Evolutionary conservation across 1,140 invertebrate genomes (phyloP), one percentile per base, ranked within the genome.

Genomic region (Diachasma alloeum): DNA sequence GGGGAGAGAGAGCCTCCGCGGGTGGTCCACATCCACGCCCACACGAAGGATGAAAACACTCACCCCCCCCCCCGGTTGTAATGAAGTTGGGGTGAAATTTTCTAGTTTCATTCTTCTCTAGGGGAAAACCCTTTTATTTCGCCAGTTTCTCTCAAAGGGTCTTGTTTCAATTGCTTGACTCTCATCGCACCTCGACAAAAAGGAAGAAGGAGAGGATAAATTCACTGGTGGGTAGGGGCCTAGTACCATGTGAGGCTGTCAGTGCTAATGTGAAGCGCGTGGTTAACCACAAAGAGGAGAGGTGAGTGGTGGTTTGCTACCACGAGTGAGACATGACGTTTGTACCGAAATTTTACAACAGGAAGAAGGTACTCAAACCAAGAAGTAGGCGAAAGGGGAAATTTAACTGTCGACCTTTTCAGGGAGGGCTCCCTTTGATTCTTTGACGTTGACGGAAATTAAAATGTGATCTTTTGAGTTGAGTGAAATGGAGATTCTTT

Each of bases 91-190:
- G 53, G 17, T 26, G 22, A 24, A 59, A 59, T 59, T 19, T 19
- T 59, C 53, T 59, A 59, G 17, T 24, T 59, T 59, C 53, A 59
- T 59, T 5, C 22, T 59, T 59, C 53, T 59, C 11, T 4, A 37
- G 36, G 9, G 36, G 36, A 37, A 37, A 37, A 5, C 22, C 22
- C 22, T 59, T 26, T 59, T 22, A 22, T 59, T 59, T 22, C 4
- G 8, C 53, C 10, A 10, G 53, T 59, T 59, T 59, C 22, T 22
- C 22, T 19, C 53, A 59, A 26, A 59, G 53, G 22, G 17, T 59
- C 53, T 59, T 22, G 17, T 72, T 74, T 74, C 72, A 74, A 74
- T 37, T 74, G 59, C 72, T 73, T 53, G 53, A 73, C 48, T 73
- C 31, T 59, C 53, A 15, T n/a, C 11, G 72, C 37, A 74, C 17